Percentiles rank a stretch among this genome's conserved stretches.
Evolutionary conservation across 2,797 vertebrate species (phyloP).

Genomic region (Malurus leucopterus): DNA sequence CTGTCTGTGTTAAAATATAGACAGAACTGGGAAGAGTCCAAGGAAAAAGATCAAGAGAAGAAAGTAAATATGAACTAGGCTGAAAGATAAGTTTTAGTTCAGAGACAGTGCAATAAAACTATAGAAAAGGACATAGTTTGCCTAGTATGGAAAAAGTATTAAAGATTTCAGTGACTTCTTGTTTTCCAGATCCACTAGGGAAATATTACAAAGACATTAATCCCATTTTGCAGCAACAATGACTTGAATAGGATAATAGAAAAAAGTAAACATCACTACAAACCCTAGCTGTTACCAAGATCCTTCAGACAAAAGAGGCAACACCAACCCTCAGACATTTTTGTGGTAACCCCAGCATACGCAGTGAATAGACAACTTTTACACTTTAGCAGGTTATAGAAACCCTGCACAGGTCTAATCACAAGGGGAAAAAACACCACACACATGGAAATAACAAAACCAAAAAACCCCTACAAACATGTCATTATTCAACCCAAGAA

Average conservation of each 20-base stretch:
- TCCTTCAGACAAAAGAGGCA: background rate
- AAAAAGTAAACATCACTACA: background rate
- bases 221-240: background rate
- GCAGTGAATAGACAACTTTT: background rate
- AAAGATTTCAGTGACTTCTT: background rate
- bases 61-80: background rate
- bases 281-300: background rate
- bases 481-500: background rate
- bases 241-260: background rate
- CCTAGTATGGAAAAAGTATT: background rate
- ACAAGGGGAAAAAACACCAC: too few relatives aligned
- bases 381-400: background rate
- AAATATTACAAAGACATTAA: background rate
- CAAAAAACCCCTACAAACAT: background rate
- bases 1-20: background rate
- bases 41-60: background rate
- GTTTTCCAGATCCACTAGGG: background rate
- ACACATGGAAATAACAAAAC: background rate
- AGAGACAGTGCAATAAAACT: background rate
- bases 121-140: background rate
- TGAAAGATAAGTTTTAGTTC: background rate
- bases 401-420: background rate
- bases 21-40: background rate
- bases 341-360: background rate
- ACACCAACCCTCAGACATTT: background rate